phyloP scores from a whole-genome alignment of 2,113 vertebrate species.

The Stegostoma tigrinum region DNA sequence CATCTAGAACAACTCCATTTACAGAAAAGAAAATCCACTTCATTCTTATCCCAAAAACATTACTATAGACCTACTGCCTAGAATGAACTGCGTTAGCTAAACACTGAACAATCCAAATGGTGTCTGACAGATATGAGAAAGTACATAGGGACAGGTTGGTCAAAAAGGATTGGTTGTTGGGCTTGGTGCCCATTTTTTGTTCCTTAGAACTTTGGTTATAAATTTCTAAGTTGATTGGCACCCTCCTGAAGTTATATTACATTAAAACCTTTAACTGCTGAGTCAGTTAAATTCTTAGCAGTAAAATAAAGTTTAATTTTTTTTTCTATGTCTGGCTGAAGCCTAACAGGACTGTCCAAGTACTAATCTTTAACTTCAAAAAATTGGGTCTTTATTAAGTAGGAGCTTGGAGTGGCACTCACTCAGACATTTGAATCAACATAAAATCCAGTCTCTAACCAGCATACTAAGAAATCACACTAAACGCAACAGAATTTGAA shows the following conservation, averaged over 20 bases:
- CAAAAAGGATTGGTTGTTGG: neutral
- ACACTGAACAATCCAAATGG: neutral
- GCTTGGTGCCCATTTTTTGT: neutral
- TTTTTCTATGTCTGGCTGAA: neutral
- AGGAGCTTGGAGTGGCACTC: too few species aligned
- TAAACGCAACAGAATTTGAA: neutral
- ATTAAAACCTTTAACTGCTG: neutral
- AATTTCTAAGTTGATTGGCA: neutral
- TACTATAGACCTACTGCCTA: neutral
- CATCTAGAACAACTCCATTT: neutral
- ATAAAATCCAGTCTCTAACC: neutral
- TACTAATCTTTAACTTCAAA: neutral
- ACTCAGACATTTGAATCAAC: neutral
- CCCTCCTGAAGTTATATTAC: neutral
- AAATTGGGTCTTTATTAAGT: neutral
- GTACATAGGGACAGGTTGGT: neutral
- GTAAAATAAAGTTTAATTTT: neutral
- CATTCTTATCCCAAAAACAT: neutral
- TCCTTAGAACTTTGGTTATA: neutral
- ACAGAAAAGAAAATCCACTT: neutral
- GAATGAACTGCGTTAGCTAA: neutral
- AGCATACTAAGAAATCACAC: neutral
- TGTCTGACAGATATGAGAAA: neutral
- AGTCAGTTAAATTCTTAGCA: neutral
- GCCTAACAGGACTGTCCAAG: too few species aligned